Percentiles rank a stretch among this genome's conserved stretches.
Evolutionary conservation across 2,888 invertebrate species (phyloP).

Genomic region (Lamellibrachia columna): DNA sequence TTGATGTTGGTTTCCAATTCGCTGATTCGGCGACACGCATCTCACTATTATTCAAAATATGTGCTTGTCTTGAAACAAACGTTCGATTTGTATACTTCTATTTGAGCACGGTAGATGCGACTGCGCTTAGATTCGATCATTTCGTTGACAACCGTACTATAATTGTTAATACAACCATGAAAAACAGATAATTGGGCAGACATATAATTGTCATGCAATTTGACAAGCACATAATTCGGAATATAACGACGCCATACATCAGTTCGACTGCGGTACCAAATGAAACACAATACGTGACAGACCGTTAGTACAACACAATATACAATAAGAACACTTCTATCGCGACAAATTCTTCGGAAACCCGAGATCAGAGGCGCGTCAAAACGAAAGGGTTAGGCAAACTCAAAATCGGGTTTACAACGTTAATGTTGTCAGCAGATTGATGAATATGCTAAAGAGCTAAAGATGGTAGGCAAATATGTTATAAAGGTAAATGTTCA

Average conservation of each 20-base stretch:
- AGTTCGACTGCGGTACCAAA: neutral
- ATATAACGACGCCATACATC: neutral
- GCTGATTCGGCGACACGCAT: neutral
- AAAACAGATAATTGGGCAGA: neutral
- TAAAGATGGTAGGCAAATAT: too few relatives aligned
- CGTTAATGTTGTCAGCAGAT: too few relatives aligned
- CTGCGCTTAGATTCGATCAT: neutral
- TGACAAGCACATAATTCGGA: neutral
- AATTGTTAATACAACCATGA: constrained; percentile 14
- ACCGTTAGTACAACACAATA: neutral
- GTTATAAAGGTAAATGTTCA: too few relatives aligned
- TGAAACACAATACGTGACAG: neutral
- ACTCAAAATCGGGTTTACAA: too few relatives aligned
- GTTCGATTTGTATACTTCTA: neutral
- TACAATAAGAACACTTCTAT: too few relatives aligned
- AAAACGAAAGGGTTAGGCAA: too few relatives aligned
- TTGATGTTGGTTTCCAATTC: neutral
- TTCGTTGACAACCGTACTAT: neutral
- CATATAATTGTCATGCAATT: neutral
- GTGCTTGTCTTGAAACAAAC: constrained; percentile 7
- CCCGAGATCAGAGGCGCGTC: too few relatives aligned
- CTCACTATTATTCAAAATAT: neutral
- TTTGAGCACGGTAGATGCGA: neutral
- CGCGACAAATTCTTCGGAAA: too few relatives aligned
- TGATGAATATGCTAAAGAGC: too few relatives aligned